Percentiles rank a stretch among this genome's conserved stretches.
These are phyloP conservation scores for Hemichromis elongatus DNA, from an alignment of 2,113 vertebrate species.

Conservation along the genomic window DNA sequence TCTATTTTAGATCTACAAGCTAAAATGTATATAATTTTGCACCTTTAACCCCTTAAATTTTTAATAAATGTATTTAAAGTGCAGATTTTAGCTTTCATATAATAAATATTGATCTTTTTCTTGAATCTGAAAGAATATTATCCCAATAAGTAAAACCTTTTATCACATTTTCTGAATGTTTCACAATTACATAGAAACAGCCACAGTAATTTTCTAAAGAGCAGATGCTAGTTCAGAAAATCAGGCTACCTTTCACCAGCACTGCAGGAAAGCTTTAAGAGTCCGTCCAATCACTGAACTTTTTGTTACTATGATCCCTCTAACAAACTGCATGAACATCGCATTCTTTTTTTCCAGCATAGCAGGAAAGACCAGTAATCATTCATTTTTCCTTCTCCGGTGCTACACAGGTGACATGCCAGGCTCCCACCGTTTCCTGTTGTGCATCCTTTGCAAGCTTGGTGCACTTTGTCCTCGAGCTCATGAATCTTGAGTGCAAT, in stretches of 20 bases:
- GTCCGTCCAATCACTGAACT: background rate
- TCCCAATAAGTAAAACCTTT: background rate
- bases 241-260: slow-evolving; percentile 33
- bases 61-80: background rate
- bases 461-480: slow-evolving; percentile 4
- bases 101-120: background rate
- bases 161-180: background rate
- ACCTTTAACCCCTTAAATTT: background rate
- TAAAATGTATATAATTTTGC: background rate
- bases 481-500: slow-evolving; percentile 31
- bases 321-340: background rate
- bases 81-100: background rate
- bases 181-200: background rate
- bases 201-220: background rate
- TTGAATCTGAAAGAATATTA: background rate
- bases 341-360: slow-evolving; percentile 5
- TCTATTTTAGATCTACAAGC: background rate
- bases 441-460: background rate
- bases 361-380: background rate
- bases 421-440: background rate
- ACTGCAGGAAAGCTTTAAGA: background rate
- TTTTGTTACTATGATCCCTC: background rate
- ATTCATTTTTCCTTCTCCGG: background rate
- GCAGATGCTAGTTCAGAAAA: slow-evolving; percentile 14
- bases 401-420: slow-evolving; percentile 4